phyloP scores from a whole-genome alignment of 2,113 vertebrate species.

The Gymnogyps californianus region DNA sequence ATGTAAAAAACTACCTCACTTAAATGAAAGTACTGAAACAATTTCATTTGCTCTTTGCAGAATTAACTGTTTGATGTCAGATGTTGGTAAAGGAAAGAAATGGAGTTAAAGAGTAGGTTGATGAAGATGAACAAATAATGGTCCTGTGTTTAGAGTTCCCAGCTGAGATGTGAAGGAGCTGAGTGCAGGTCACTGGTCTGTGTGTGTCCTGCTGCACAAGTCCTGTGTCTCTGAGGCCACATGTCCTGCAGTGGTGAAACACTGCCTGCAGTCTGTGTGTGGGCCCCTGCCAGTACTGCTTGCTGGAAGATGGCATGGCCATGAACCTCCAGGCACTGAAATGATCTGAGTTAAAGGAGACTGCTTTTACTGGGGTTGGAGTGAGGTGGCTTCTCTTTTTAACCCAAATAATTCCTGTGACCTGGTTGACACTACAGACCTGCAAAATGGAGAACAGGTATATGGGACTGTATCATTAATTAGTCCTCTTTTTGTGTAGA shows the following conservation, averaged over 20 bases:
- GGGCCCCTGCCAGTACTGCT: not conserved
- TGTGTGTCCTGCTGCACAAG: not conserved
- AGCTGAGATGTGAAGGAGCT: not conserved
- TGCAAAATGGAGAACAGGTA: not conserved
- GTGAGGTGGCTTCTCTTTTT: not conserved
- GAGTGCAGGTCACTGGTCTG: not conserved
- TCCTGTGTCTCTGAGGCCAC: not conserved
- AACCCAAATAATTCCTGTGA: not conserved
- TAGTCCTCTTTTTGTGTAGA: not conserved
- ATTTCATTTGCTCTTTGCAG: not conserved
- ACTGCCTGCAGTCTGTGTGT: not conserved
- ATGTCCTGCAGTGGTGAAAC: not conserved
- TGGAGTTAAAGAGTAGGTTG: not conserved
- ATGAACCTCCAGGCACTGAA: not conserved
- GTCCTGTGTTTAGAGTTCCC: not conserved
- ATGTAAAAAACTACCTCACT: not conserved
- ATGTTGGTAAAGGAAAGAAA: not conserved
- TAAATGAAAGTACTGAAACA: not conserved
- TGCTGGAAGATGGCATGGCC: not conserved
- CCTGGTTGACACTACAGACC: not conserved
- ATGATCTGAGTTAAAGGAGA: not conserved
- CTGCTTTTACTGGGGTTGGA: not conserved
- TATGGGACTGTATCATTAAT: not conserved
- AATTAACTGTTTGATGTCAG: not conserved
- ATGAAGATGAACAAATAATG: not conserved